Base-by-base conservation (phyloP, 2,888 invertebrate genomes). In the Ernsta delagoae region DNA sequence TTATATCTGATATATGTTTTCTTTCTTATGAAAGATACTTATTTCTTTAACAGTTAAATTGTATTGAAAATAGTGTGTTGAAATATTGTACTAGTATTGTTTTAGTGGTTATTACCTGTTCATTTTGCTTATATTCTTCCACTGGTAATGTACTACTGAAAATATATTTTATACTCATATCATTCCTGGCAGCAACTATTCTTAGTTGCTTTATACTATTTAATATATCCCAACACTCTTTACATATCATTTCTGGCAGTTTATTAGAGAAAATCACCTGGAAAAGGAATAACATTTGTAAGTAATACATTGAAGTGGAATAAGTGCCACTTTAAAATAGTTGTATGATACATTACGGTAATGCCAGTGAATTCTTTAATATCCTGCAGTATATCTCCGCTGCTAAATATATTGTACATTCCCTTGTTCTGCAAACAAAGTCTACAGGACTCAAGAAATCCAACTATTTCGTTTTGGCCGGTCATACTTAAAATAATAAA, bases 171-270 rank as follows among this genome's bases (percentile, higher is more conserved):
- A 86, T 70, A 61, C 79, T 75, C 24, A 5, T 69, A 59, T 87
- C 80, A 77, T 84, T 87, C 45, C 74, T 78, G 5, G 16, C 54
- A 12, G 85, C 83, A n/a, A 81, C 31, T 16, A 71, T 57, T 72
- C 80, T 77, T 8, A 89, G 70, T 7, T 77, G 66, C 56, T 78
- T 82, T 0, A 81, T 80, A 11, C 76, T 76, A 11, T 73, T 65
- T 0, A 88, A 72, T 45, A 78, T 74, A 48, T 83, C 78, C 3
- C 72, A 70, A 72, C 88, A 89, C 53, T 74, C 70, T 12, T 3
- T 45, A 72, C 88, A 89, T 70, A 89, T 80, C 70, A 80, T 83
- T 36, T 74, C 74, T 0, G 88, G 88, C 34, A 88, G 72, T 36
- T 80, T 78, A 36, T 83, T 82, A 31, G 74, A 48, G 8, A 48